These are phyloP conservation scores for Myopa tessellatipennis DNA, from an alignment of 2,888 invertebrate genomes.

Conservation along the genomic window DNA sequence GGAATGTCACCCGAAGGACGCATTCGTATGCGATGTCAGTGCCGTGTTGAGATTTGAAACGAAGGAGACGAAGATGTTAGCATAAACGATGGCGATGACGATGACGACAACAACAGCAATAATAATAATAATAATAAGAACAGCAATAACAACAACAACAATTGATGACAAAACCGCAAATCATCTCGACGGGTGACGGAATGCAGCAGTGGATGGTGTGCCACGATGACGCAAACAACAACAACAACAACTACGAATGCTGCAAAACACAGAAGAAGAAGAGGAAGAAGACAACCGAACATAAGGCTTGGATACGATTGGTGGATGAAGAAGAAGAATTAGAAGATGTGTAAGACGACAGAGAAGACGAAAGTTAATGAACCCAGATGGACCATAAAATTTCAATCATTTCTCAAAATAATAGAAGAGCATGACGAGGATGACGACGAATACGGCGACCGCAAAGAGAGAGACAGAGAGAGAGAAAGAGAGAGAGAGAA, in stretches of 20 bases:
- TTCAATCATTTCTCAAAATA: constrained; percentile 59
- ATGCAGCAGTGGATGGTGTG: constrained; percentile 14
- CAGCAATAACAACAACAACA: constrained; percentile 31
- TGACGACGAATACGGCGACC: background rate
- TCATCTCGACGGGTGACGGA: constrained; percentile 37
- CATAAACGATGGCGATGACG: background rate
- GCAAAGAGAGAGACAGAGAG: background rate
- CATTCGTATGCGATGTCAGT: constrained; percentile 34
- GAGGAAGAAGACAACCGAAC: background rate
- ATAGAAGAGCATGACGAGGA: constrained; percentile 33
- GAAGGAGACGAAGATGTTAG: constrained; percentile 9
- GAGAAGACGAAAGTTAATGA: constrained; percentile 43
- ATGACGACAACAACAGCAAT: constrained; percentile 15
- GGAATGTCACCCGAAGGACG: constrained; percentile 29
- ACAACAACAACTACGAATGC: background rate
- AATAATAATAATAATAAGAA: constrained; percentile 29
- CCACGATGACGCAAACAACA: constrained; percentile 2
- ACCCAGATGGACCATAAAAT: constrained; percentile 53
- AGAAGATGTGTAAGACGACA: background rate
- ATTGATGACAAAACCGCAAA: constrained; percentile 37
- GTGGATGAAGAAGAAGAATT: background rate
- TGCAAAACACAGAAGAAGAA: too few relatives aligned
- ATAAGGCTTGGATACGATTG: too few relatives aligned
- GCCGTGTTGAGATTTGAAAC: constrained; percentile 22
- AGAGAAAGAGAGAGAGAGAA: background rate